Base-by-base conservation (phyloP, 2,113 vertebrate species). In the Steatornis caripensis region DNA sequence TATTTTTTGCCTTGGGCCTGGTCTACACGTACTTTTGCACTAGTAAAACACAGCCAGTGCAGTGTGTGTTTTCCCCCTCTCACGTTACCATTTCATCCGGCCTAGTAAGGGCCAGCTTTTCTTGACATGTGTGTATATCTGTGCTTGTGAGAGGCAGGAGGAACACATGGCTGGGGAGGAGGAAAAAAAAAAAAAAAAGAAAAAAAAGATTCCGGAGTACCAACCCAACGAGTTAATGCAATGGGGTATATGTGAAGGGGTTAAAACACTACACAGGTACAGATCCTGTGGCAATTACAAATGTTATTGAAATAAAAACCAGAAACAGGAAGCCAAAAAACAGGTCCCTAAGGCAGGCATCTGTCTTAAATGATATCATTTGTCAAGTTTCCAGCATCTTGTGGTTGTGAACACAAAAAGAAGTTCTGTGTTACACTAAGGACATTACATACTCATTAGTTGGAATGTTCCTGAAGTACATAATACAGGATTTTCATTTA, bases 351-450 rank as follows among this genome's bases (percentile, higher is more conserved):
- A 96, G 97, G 98, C 98, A 98, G 97, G 97, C 98, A 98, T 98
- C 98, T 97, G 98, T 98, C 98, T 98, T 98, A 98, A 98, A 98
- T 98, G 98, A 98, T 97, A 98, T 97, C 97, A 98, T 98, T 97
- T 98, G 98, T 98, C 98, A 98, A 97, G 96, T 98, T 97, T 98
- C 98, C 98, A 98, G 97, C 96, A 91, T 97, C 96, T 97, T 97
- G 97, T 97, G 97, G 97, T 97, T 94, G 96, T 85, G 95, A 96
- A 97, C 97, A 95, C 92, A 97, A 91, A 98, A 98, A 96, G 93
- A 89, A 98, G 97, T 97, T 93, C 97, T 97, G 95, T 96, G 92
- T 94, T 96, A 96, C 81, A 93, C 96, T 69, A 96, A 97, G 97
- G 97, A 96, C 91, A 88, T 96, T 91, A 96, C 95, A 96, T 93